A percentile compares a stretch with the other conserved stretches of the same genome.
Conservation (phyloP, 1,140 invertebrate genomes). For the Ceratosolen solmsi region DNA sequence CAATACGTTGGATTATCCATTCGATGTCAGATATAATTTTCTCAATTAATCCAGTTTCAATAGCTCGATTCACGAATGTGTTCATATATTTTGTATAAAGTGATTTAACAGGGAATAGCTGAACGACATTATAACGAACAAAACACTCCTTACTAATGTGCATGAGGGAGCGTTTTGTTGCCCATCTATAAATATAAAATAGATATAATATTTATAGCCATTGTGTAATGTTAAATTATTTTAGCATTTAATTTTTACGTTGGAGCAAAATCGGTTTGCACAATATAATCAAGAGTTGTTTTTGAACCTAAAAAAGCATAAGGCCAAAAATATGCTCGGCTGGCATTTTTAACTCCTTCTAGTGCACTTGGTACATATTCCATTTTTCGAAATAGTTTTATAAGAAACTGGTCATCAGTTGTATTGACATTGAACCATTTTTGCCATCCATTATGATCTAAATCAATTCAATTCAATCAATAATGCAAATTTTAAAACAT, state of each 20-base stretch:
- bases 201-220: background rate
- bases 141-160: slow-evolving; percentile 83
- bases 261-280: slow-evolving; percentile 79
- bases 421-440: slow-evolving; percentile 80
- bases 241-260: slow-evolving; percentile 65
- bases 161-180: slow-evolving; percentile 76
- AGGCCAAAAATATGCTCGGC: slow-evolving; percentile 81
- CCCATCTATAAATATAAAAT: slow-evolving; percentile 56
- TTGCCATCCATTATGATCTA: slow-evolving; percentile 82
- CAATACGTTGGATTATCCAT: slow-evolving; percentile 79
- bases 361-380: slow-evolving; percentile 78
- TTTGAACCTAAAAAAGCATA: slow-evolving; percentile 82
- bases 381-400: slow-evolving; percentile 77
- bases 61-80: slow-evolving; percentile 74
- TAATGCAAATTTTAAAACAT: background rate
- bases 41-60: slow-evolving; percentile 78
- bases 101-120: slow-evolving; percentile 77
- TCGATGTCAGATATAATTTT: slow-evolving; percentile 80
- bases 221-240: no score
- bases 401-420: slow-evolving; percentile 69
- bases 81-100: slow-evolving; percentile 77
- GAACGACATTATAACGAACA: slow-evolving; percentile 78
- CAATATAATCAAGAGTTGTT: slow-evolving; percentile 79
- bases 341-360: slow-evolving; percentile 80
- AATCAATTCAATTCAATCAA: background rate